These are phyloP conservation scores for Hippocampus barbouri DNA, from an alignment of 2,113 vertebrate genomes.

Conservation along the genomic window DNA sequence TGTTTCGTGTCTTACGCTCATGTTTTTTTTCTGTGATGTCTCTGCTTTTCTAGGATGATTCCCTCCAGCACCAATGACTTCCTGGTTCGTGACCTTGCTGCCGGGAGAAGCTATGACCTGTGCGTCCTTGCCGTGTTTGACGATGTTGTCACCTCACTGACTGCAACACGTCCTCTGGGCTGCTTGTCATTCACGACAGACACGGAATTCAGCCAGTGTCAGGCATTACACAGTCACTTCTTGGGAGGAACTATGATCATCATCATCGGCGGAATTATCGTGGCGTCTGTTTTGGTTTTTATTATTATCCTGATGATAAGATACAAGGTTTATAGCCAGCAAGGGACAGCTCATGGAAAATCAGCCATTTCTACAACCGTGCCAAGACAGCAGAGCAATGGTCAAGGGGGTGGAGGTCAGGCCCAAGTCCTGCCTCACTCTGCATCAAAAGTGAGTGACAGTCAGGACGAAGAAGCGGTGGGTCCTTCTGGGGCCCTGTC, in stretches of 20 bases:
- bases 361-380: constrained; percentile 67
- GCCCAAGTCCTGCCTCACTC: constrained; percentile 63
- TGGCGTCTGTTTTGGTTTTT: constrained; percentile 90
- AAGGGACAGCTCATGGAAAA: constrained; percentile 70
- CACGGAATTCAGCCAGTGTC: constrained; percentile 79
- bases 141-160: constrained; percentile 77
- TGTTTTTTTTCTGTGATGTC: neutral
- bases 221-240: constrained; percentile 84
- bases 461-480: constrained; percentile 61
- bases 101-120: constrained; percentile 86
- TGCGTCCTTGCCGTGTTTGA: constrained; percentile 87
- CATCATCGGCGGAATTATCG: constrained; percentile 91
- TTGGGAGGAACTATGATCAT: constrained; percentile 96
- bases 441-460: constrained; percentile 67
- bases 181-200: constrained; percentile 83
- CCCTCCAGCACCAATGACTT: constrained; percentile 85
- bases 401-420: constrained; percentile 59
- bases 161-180: constrained; percentile 81
- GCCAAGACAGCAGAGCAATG: constrained; percentile 76
- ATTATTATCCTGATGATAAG: constrained; percentile 92
- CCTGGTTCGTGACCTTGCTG: constrained; percentile 84
- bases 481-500: constrained; percentile 51
- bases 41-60: constrained; percentile 81
- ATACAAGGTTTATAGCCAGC: constrained; percentile 87
- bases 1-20: neutral